These are phyloP conservation scores for Furcula furcula DNA, from an alignment of 2,888 invertebrate genomes.

Conservation along the genomic window DNA sequence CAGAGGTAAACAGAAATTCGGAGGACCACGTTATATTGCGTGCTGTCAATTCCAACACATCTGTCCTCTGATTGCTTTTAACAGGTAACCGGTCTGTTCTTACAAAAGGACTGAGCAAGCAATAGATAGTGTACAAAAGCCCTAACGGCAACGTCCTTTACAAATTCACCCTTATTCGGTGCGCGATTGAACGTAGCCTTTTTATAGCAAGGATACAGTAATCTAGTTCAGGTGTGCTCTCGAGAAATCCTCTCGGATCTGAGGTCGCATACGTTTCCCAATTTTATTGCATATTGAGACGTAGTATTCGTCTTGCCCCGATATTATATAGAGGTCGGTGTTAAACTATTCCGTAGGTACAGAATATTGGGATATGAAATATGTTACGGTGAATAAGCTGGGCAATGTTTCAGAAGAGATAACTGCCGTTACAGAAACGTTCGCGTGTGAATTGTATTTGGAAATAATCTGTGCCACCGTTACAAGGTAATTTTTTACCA, in stretches of 20 bases:
- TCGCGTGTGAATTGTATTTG: conserved; percentile 10
- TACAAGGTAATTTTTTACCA: not conserved
- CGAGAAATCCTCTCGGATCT: conserved; percentile 66
- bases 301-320: conserved; percentile 55
- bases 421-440: conserved; percentile 14
- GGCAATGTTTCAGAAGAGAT: conserved; percentile 16
- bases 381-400: conserved; percentile 20
- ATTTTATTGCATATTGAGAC: conserved; percentile 80
- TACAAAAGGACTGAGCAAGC: not conserved
- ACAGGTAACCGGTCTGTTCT: not conserved
- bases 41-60: too few relatives aligned
- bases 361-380: conserved; percentile 33
- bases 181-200: conserved; percentile 62
- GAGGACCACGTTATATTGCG: too few relatives aligned
- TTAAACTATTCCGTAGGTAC: conserved; percentile 52
- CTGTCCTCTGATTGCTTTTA: too few relatives aligned
- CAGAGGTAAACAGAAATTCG: too few relatives aligned
- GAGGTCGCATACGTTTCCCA: conserved; percentile 68
- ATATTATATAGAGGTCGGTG: conserved; percentile 52
- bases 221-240: conserved; percentile 77
- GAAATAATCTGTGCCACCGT: conserved; percentile 2
- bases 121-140: conserved; percentile 24
- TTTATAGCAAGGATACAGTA: conserved; percentile 72
- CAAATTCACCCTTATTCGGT: conserved; percentile 59
- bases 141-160: conserved; percentile 55